Base-by-base conservation (phyloP, 2,797 vertebrate genomes). In the Sebastes hubbsi region DNA sequence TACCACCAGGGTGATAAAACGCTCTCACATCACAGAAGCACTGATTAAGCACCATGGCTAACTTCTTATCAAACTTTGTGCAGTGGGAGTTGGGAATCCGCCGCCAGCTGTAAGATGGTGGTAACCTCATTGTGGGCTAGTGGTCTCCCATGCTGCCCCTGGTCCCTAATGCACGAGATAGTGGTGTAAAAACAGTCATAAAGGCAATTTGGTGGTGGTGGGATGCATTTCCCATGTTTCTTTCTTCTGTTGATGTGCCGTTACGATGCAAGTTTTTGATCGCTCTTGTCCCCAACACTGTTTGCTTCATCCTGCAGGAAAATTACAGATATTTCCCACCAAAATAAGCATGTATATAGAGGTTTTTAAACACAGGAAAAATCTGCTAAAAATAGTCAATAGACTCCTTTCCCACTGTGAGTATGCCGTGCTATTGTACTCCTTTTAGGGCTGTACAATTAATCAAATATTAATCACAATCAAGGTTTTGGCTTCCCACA, bases 101-200 rank as follows among this genome's bases (percentile, higher is more conserved):
- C 52, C 18, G 3, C 5, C 18, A 12, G 54, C 63, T 62, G 1
- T 42, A 34, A 84, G 77, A 74, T 14, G 7, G 56, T 75, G 71
- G 25, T 82, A 67, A 81, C 76, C 80, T 75, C 8, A 30, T 83
- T 16, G 11, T 32, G 16, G 69, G 76, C 13, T 63, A 24, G 64
- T 25, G 70, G 54, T 74, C 79, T 80, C 73, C 24, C 36, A 13
- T 59, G 83, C 22, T 22, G 61, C 38, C 81, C 73, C 59, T 8
- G 63, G 66, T 64, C 52, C 69, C 32, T 77, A n/a, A 77, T 69
- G 80, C 77, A 66, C 77, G 78, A 72, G 81, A 78, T 83, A 66
- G 52, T 72, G 56, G 24, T 76, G 34, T 72, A 67, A 78, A 81
- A 85, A 85, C 54, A 13, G 72, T 80, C 84, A 72, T 63, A 0